Conservation (phyloP, 1,140 invertebrate genomes). For the Neodiprion fabricii region DNA sequence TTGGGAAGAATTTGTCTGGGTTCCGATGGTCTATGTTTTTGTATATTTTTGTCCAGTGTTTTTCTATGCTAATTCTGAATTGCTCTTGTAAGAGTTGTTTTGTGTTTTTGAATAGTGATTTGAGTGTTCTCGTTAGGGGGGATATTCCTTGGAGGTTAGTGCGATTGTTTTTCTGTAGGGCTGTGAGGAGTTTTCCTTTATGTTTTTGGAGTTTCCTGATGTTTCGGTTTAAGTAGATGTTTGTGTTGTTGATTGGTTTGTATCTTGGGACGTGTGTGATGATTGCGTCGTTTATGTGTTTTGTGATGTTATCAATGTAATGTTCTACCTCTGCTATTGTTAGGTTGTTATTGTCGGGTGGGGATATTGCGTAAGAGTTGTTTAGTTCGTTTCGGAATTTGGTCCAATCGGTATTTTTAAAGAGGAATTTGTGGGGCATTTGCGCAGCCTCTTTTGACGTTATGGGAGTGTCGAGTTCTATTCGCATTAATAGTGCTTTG, state of each 20-base stretch:
- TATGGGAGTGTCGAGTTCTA: not conserved
- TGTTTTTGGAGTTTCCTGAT: constrained; percentile 18
- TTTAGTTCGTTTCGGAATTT: constrained; percentile 16
- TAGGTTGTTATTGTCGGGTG: constrained; percentile 20
- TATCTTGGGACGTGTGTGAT: not conserved
- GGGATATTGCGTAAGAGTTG: not conserved
- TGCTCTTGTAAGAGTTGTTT: not conserved
- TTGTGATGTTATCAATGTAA: not conserved
- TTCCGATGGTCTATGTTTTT: not conserved
- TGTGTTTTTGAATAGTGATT: not conserved
- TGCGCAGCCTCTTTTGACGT: not conserved
- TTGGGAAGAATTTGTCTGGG: not conserved
- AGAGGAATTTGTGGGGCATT: constrained; percentile 12
- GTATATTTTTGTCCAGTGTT: not conserved
- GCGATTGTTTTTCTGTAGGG: not conserved
- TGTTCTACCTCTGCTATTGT: constrained; percentile 18
- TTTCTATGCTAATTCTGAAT: not conserved
- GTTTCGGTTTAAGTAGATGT: constrained; percentile 9
- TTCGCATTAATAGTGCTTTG: constrained; percentile 11
- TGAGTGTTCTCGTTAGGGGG: not conserved
- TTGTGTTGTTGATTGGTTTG: constrained; percentile 12
- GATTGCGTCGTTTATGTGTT: constrained; percentile 5
- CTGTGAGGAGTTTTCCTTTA: constrained; percentile 18
- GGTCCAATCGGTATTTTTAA: constrained; percentile 25
- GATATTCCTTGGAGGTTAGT: not conserved